Percentiles rank a stretch among this genome's conserved stretches.
These are phyloP conservation scores for Hymenopus coronatus DNA, from an alignment of 2,888 invertebrate species.

Conservation along the genomic window DNA sequence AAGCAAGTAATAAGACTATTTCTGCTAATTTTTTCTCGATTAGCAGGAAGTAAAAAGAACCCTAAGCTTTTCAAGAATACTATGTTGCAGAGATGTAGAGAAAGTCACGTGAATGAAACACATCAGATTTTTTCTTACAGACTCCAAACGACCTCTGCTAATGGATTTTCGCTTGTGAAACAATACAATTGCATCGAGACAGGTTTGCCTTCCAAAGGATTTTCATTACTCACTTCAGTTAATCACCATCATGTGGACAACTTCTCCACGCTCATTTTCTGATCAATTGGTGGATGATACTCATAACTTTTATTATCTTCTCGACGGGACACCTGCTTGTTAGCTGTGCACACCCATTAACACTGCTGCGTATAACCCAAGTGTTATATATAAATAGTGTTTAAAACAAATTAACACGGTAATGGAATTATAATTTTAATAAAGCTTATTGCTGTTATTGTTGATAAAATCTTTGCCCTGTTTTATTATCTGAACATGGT, in stretches of 20 bases:
- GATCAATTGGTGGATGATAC: neutral
- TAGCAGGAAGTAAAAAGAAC: too few species aligned
- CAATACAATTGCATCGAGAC: neutral
- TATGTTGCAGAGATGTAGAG: too few species aligned
- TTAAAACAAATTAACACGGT: neutral
- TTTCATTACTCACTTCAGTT: neutral
- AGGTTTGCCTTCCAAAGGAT: neutral
- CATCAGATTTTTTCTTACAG: neutral
- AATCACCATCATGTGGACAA: neutral
- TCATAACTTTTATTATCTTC: neutral
- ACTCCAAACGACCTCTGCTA: neutral
- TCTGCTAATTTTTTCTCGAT: too few species aligned
- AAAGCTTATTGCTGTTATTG: neutral
- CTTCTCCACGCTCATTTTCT: neutral
- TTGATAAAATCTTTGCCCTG: neutral
- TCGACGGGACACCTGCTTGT: neutral
- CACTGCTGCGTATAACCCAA: neutral
- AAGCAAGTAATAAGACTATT: too few species aligned
- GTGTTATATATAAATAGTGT: neutral
- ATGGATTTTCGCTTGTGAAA: neutral
- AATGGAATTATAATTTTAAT: neutral
- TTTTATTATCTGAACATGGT: neutral
- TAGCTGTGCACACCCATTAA: neutral
- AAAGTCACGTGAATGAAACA: neutral
- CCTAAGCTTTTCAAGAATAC: too few species aligned